phyloP scores from a whole-genome alignment of 2,888 invertebrate genomes.

The Drosophila testacea region DNA sequence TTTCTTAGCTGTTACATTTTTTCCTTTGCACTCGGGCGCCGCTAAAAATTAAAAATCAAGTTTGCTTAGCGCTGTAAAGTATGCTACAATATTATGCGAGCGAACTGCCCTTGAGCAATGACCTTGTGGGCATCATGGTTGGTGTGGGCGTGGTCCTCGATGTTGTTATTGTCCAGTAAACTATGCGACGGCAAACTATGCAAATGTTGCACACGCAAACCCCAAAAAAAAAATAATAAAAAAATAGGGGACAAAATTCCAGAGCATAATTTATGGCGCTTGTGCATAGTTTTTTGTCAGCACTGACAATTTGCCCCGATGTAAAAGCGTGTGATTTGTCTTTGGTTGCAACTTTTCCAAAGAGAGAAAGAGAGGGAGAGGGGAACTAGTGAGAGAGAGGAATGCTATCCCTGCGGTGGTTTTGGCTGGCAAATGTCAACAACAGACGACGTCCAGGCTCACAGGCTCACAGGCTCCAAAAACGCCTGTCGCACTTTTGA shows the following conservation, averaged over 20 bases:
- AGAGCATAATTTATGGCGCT: constrained; percentile 77
- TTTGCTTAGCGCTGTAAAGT: constrained; percentile 50
- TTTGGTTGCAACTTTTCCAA: constrained; percentile 71
- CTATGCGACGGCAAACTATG: constrained; percentile 62
- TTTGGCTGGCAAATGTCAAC: constrained; percentile 78
- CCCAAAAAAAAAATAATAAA: neutral
- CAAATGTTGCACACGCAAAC: constrained; percentile 65
- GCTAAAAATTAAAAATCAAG: constrained; percentile 71
- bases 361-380: constrained; percentile 13
- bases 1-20: constrained; percentile 64
- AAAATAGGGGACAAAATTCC: constrained; percentile 32
- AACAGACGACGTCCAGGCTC: constrained; percentile 65
- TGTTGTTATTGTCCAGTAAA: constrained; percentile 39
- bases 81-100: constrained; percentile 7
- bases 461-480: constrained; percentile 53
- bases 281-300: constrained; percentile 65
- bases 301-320: constrained; percentile 75
- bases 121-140: constrained; percentile 65
- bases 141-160: constrained; percentile 2
- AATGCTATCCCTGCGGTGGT: constrained; percentile 50
- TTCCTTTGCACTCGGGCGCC: constrained; percentile 28
- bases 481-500: constrained; percentile 80
- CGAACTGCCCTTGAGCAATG: constrained; percentile 58
- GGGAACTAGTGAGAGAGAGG: neutral
- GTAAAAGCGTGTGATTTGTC: constrained; percentile 80